These are phyloP conservation scores for Athripsodes cinereus DNA, from an alignment of 2,888 invertebrate genomes.

Conservation along the genomic window DNA sequence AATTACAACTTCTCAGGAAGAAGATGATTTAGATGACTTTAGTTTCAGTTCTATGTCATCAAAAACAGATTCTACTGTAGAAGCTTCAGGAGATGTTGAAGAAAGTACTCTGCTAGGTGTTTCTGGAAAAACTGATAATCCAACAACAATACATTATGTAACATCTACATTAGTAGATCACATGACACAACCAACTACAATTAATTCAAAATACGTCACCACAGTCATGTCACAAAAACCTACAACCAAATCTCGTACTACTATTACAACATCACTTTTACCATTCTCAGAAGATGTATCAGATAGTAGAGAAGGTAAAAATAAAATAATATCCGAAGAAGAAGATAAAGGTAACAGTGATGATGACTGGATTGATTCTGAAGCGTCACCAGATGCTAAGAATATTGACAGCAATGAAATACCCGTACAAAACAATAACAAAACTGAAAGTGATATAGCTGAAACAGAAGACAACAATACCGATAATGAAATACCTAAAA, in stretches of 20 bases:
- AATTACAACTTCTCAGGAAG: conserved; percentile 22
- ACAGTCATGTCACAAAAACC: neutral
- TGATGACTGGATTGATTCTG: conserved; percentile 20
- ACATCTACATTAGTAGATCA: conserved; percentile 3
- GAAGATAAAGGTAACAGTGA: conserved; percentile 15
- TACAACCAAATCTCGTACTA: neutral
- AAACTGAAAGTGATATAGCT: conserved; percentile 14
- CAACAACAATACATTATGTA: conserved; percentile 22
- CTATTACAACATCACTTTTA: neutral
- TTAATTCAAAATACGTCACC: neutral
- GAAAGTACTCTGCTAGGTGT: conserved; percentile 9
- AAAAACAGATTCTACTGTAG: conserved; percentile 26
- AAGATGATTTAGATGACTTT: conserved; percentile 15
- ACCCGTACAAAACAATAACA: conserved; percentile 6
- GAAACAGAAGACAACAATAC: conserved; percentile 15
- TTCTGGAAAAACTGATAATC: conserved; percentile 16
- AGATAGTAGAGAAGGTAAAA: conserved; percentile 21
- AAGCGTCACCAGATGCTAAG: conserved; percentile 18
- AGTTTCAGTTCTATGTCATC: conserved; percentile 26
- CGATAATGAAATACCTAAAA: conserved; percentile 5
- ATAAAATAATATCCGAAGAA: conserved; percentile 17
- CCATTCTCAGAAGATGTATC: conserved; percentile 15
- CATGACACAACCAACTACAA: conserved; percentile 14
- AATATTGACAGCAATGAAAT: conserved; percentile 23
- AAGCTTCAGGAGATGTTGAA: conserved; percentile 16